These are phyloP conservation scores for Nemoura dubitans DNA, from an alignment of 2,888 invertebrate genomes.

Conservation along the genomic window DNA sequence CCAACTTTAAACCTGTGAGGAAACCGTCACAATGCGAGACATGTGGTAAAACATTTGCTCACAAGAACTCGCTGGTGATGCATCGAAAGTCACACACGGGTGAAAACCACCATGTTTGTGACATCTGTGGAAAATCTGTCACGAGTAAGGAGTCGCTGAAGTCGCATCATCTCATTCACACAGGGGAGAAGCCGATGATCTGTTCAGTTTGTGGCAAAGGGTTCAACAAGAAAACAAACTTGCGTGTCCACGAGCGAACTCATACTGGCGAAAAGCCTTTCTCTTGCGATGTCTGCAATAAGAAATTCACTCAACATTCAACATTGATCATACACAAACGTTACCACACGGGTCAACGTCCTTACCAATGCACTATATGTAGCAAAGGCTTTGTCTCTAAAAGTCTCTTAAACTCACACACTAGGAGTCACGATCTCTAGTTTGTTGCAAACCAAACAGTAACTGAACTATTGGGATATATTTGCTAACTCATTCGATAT, in stretches of 20 bases:
- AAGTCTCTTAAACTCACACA: constrained; percentile 60
- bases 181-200: constrained; percentile 39
- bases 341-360: constrained; percentile 62
- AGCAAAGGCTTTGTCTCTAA: constrained; percentile 61
- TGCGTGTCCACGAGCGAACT: constrained; percentile 51
- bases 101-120: constrained; percentile 60
- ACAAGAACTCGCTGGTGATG: not conserved
- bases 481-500: too few species aligned
- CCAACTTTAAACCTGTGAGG: not conserved
- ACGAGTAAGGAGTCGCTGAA: not conserved
- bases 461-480: too few species aligned
- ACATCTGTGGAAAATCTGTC: constrained; percentile 56
- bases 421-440: constrained; percentile 56
- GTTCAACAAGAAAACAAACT: constrained; percentile 35
- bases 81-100: constrained; percentile 61
- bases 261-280: constrained; percentile 64
- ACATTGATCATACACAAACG: constrained; percentile 64
- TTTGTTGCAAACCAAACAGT: too few species aligned
- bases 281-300: constrained; percentile 62
- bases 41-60: constrained; percentile 22
- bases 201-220: constrained; percentile 39
- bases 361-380: constrained; percentile 61
- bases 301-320: constrained; percentile 64
- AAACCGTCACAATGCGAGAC: constrained; percentile 27
- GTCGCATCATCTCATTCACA: constrained; percentile 34